phyloP scores from a whole-genome alignment of 2,888 invertebrate species.

The Gonocerus acuteangulatus region DNA sequence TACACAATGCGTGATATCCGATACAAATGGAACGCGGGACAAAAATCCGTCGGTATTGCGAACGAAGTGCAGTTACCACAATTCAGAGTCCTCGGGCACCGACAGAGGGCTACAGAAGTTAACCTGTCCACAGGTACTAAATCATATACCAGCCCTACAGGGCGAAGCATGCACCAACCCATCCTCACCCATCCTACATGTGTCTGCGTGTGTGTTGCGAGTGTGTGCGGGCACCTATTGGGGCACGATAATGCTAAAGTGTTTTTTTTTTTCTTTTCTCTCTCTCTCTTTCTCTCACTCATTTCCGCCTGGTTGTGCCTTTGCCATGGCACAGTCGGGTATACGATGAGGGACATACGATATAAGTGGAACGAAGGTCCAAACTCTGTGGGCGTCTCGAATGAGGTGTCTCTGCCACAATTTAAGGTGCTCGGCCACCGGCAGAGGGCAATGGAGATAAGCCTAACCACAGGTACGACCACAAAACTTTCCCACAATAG shows the following conservation, averaged over 20 bases:
- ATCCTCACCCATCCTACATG: background rate
- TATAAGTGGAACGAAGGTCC: constrained; percentile 95
- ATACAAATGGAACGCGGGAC: constrained; percentile 91
- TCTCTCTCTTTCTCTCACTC: background rate
- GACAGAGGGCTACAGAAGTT: constrained; percentile 88
- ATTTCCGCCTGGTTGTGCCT: background rate
- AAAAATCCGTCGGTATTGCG: constrained; percentile 89
- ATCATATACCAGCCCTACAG: constrained; percentile 16
- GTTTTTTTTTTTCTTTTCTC: background rate
- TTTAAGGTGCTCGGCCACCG: constrained; percentile 96
- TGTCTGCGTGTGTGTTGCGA: constrained; percentile 4
- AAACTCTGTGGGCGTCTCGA: constrained; percentile 90
- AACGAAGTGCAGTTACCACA: constrained; percentile 92
- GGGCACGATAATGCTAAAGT: background rate
- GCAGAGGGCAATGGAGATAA: constrained; percentile 91
- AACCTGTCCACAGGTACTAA: constrained; percentile 88
- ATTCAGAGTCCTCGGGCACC: constrained; percentile 93
- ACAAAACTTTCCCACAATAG: too few relatives aligned
- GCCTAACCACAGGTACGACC: constrained; percentile 88
- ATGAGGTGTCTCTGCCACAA: constrained; percentile 93
- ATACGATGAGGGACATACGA: constrained; percentile 95
- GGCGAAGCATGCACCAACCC: background rate
- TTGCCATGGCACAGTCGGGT: constrained; percentile 69
- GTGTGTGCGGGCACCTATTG: constrained; percentile 17
- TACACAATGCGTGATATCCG: constrained; percentile 96